Conservation (phyloP, 2,888 invertebrate species). For the Entomobrya proxima region DNA sequence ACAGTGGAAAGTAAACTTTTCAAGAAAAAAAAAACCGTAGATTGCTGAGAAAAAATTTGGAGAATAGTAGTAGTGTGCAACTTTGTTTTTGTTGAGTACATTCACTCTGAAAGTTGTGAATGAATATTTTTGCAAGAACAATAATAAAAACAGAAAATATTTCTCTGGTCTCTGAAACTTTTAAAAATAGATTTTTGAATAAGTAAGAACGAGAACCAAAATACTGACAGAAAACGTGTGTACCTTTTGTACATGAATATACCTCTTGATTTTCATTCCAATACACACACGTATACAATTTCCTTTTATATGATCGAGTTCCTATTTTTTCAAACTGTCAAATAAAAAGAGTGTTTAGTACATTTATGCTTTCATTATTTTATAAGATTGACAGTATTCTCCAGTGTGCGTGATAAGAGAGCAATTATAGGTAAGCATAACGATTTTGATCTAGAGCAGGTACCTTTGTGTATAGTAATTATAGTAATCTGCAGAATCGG, state of each 20-base stretch:
- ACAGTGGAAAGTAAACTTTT: slow-evolving; percentile 5
- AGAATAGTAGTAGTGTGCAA: no score
- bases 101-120: neutral
- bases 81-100: neutral
- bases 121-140: neutral
- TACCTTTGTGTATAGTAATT: no score
- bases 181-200: neutral
- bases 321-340: no score
- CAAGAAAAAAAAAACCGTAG: neutral
- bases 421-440: no score
- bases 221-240: neutral
- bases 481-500: no score
- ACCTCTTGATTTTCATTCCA: slow-evolving; percentile 51
- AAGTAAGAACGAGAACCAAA: neutral
- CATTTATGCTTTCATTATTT: no score
- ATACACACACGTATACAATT: neutral
- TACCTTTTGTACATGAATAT: slow-evolving; percentile 15
- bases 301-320: neutral
- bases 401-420: no score
- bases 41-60: neutral
- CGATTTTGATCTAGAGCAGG: no score
- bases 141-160: neutral
- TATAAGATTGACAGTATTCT: no score
- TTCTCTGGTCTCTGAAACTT: neutral
- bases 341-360: no score